Evolutionary conservation across 2,888 invertebrate species (phyloP), one percentile per base, ranked within the genome.

Genomic region (Aquatica leii): DNA sequence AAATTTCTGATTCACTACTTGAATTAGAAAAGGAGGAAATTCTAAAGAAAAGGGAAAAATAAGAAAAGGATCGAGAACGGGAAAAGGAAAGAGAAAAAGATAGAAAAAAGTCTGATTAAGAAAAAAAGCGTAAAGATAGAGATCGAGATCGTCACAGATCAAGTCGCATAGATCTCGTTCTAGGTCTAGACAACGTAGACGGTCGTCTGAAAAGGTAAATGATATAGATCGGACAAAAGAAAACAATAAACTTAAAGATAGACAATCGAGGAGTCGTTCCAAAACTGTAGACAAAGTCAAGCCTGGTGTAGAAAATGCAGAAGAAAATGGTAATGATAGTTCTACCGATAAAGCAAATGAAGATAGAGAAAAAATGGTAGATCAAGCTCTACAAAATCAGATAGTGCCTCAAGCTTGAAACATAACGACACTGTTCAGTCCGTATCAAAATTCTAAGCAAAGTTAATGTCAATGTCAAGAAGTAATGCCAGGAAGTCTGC

Each of bases 11-110:
- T 69, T 90, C 93, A 66, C 91, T 99, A 77, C 88, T 99, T 60
- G 95, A 98, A 80, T 91, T 95, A 82, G 98, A 98, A 82, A 96
- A 98, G 80, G 96, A 96, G 80, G 98, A 98, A 82, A 93, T 99
- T 73, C 91, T 94, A 77, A 94, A 93, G 78, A 87, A 93, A 78
- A 90, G 92, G 88, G 92, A 92, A 79, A 93, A 92, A 69, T 91
- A 92, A 79, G 91, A 92, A 64, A 88, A 87, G 85, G 60, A 65
- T 88, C 87, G 85, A 58, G 84, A 84, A 37, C 78, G 82, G 1
- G 83, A 84, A 48, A 81, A 82, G 57, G 82, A 79, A 34, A 73
- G 76, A 78, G 83, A 77, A 64, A 74, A 77, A 78, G 82, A 76
- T 65, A 72, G 65, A 80, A 82, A 72, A 69, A 78, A 71, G 70